Base-by-base conservation (phyloP, 2,888 invertebrate species). In the Cantharis flavilabris region DNA sequence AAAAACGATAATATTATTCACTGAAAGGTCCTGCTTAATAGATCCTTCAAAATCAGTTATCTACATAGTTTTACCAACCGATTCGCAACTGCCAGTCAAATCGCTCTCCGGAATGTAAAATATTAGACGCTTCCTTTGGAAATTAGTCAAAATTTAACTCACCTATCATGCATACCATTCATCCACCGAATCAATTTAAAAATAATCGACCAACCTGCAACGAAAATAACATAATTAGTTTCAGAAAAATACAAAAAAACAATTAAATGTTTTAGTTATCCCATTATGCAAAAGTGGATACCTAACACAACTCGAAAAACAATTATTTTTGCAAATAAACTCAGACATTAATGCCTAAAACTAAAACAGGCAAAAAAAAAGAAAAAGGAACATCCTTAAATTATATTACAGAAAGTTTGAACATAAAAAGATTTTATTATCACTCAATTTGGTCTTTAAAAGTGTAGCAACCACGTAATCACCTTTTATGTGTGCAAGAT, bases 391-490 rank as follows among this genome's bases (percentile, higher is more conserved):
- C 65, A 67, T 26, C 65, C 65, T 26, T 23, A 67, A 67, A 67
- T 67, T 67, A 67, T 67, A 67, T 67, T 67, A 23, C 65, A n/a
- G 9, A 20, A 23, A 64, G 65, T 67, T 67, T 20, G 23, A n/a
- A 67, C 65, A 13, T 67, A 67, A 67, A 67, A 67, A 67, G 65
- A 67, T 67, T 67, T 67, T 67, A 67, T 67, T 67, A 67, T 67
- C 65, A 18, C 65, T 67, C 65, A 67, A 67, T 67, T 67, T 67
- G 65, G 65, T 26, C 26, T 23, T 67, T 49, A 49, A 67, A 67
- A 67, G 65, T 67, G 65, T 67, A 67, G 65, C 49, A 49, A 49
- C 65, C 65, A 67, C 65, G 26, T 67, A 67, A 67, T 67, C 65
- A 67, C 26, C 23, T n/a, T 67, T 67, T 67, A 67, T 72, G 65